Base-by-base conservation (phyloP, 1,140 invertebrate genomes). In the Frieseomelitta varia region DNA sequence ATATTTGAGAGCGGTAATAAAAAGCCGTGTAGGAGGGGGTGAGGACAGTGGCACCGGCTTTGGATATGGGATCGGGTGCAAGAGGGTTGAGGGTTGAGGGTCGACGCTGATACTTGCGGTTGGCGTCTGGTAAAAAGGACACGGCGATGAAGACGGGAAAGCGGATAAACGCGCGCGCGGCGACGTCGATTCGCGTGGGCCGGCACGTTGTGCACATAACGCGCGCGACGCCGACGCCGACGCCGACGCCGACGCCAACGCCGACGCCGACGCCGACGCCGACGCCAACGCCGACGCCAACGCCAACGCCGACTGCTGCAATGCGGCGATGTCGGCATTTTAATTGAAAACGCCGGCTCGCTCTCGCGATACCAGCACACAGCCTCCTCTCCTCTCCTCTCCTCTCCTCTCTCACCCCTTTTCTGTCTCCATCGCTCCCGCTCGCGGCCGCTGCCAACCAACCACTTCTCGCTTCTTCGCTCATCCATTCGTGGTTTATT, bases 291-390 rank as follows among this genome's bases (percentile, higher is more conserved):
- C 71, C 63, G 81, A 80, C 79, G 84, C 71, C 63, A 75, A 88
- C 78, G 81, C 34, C 79, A 69, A 80, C 76, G 84, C 71, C 63
- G 81, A 88, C 78, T 85, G 88, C 85, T 86, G 90, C 90, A 90
- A 91, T 91, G 85, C 85, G 78, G 85, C 83, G 81, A 91, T 87
- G 90, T 90, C 88, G 85, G 87, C 81, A 88, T 91, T 91, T 91
- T 91, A 91, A 91, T 91, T 91, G 90, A 91, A 91, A 91, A 91
- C 87, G 79, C 87, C 88, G 87, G 67, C 76, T 74, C 71, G 71
- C 65, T 67, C 83, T 34, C 30, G 87, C 73, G 81, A 88, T 87
- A 88, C 65, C 73, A 47, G 34, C 67, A 67, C 67, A 34, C 63
- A 24, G 27, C 56, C 27, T 63, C 51, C 69, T 56, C 24, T 53